These are phyloP conservation scores for Hypena proboscidalis DNA, from an alignment of 2,888 invertebrate species.

Conservation along the genomic window DNA sequence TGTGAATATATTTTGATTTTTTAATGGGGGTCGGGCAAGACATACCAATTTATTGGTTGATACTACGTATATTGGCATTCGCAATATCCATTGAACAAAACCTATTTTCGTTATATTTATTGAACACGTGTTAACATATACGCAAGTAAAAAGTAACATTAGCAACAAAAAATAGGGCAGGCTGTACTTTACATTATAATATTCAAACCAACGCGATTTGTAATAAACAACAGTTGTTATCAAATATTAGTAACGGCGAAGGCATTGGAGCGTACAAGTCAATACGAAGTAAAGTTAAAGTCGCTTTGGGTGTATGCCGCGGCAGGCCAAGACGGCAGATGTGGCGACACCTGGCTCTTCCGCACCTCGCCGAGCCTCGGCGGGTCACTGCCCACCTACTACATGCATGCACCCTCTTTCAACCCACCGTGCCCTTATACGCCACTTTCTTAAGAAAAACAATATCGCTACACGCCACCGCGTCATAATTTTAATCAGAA, in stretches of 20 bases:
- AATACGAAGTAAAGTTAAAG: slow-evolving; percentile 53
- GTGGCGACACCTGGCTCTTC: slow-evolving; percentile 82
- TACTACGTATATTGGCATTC: too few relatives aligned
- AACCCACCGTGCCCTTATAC: slow-evolving; percentile 61
- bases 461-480: slow-evolving; percentile 74
- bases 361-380: slow-evolving; percentile 67
- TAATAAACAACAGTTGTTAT: not conserved
- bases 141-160: too few relatives aligned
- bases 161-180: too few relatives aligned
- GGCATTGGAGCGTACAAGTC: slow-evolving; percentile 68
- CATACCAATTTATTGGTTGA: too few relatives aligned
- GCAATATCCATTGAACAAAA: too few relatives aligned
- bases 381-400: slow-evolving; percentile 83
- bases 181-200: too few relatives aligned
- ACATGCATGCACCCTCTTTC: slow-evolving; percentile 68
- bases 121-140: too few relatives aligned
- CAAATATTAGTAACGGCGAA: slow-evolving; percentile 57
- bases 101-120: too few relatives aligned
- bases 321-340: slow-evolving; percentile 78
- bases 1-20: too few relatives aligned
- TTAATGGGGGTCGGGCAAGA: too few relatives aligned
- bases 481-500: slow-evolving; percentile 70
- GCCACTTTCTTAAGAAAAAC: slow-evolving; percentile 63
- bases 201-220: not conserved
- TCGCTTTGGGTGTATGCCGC: slow-evolving; percentile 60